Conservation (phyloP, 2,113 vertebrate species). For the Corvus hawaiiensis region DNA sequence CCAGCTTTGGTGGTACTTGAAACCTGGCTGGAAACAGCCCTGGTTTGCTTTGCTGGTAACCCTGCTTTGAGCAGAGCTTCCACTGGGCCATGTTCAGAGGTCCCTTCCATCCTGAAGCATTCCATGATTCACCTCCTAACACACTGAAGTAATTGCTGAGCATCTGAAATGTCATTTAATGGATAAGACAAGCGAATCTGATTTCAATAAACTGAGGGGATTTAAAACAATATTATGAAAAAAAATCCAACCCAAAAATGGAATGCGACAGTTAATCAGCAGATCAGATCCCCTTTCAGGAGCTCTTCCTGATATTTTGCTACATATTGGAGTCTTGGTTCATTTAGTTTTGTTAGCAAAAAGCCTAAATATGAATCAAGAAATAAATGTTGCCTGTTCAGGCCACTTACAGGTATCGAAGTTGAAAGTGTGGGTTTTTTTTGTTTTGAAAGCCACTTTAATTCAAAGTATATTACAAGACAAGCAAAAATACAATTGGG, state of each 20-base stretch:
- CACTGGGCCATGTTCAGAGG: not conserved
- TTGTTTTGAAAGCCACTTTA: not conserved
- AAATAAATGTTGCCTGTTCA: not conserved
- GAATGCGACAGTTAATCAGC: not conserved
- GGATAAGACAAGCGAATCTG: not conserved
- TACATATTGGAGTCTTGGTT: not conserved
- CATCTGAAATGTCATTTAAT: not conserved
- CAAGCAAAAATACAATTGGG: constrained; percentile 26
- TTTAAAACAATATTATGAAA: not conserved
- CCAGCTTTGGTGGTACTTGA: not conserved
- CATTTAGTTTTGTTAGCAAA: not conserved
- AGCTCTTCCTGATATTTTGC: not conserved
- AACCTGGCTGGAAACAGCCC: not conserved
- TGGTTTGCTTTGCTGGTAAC: not conserved
- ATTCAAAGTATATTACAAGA: constrained; percentile 9
- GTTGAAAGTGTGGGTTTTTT: not conserved
- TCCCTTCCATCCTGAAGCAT: not conserved
- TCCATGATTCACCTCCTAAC: not conserved
- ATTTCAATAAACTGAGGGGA: not conserved
- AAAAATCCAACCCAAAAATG: not conserved
- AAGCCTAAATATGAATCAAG: not conserved
- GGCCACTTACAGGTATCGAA: not conserved
- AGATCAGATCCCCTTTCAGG: not conserved
- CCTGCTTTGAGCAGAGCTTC: not conserved
- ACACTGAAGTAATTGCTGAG: not conserved